Percentiles rank a stretch among this genome's conserved stretches.
Conservation (phyloP, 1,140 invertebrate genomes). For the Physella acuta region DNA sequence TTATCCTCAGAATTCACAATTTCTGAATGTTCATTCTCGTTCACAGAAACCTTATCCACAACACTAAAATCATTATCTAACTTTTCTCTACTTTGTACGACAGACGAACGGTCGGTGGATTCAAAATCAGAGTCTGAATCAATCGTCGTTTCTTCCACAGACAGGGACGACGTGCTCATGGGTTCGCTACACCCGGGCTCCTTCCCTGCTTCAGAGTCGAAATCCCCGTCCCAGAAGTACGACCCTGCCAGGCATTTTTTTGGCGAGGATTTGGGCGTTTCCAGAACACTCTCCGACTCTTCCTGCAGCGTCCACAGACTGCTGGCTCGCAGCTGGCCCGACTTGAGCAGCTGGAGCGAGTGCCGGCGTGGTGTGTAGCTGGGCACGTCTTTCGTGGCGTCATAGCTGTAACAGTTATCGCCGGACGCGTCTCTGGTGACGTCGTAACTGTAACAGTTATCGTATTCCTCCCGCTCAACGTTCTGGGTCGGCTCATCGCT, state of each 20-base stretch:
- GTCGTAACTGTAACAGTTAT: too few species aligned
- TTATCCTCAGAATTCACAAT: background rate
- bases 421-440: background rate
- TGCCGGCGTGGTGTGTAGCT: background rate
- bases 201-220: too few species aligned
- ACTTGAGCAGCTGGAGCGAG: background rate
- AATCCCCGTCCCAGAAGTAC: background rate
- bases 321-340: slow-evolving; percentile 9
- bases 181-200: too few species aligned
- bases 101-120: too few species aligned
- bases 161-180: background rate
- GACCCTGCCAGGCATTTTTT: background rate
- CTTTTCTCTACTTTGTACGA: background rate
- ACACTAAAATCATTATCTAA: background rate
- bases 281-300: slow-evolving; percentile 20
- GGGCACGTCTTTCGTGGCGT: slow-evolving; percentile 1
- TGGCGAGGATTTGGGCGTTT: slow-evolving; percentile 3
- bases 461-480: slow-evolving; percentile 8
- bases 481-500: background rate
- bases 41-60: background rate
- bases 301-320: slow-evolving; percentile 24
- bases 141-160: background rate
- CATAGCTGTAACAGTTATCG: too few species aligned
- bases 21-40: background rate
- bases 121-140: too few species aligned